These are phyloP conservation scores for Stegodyphus dumicola DNA, from an alignment of 1,140 invertebrate genomes.

Conservation along the genomic window DNA sequence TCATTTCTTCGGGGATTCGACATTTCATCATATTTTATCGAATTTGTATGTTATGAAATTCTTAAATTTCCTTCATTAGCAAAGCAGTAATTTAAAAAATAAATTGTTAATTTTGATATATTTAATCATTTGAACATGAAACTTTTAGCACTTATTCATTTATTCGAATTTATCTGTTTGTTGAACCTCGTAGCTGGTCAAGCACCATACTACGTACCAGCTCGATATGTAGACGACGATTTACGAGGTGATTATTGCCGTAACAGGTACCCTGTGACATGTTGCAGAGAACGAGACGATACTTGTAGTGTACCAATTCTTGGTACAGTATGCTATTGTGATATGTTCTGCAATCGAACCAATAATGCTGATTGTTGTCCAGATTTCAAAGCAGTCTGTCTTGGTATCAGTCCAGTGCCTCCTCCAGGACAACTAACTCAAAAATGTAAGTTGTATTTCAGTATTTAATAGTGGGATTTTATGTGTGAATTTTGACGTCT, in stretches of 20 bases:
- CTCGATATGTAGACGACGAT: constrained; percentile 26
- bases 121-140: neutral
- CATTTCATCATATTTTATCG: neutral
- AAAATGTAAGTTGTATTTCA: constrained; percentile 23
- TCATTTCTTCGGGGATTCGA: neutral
- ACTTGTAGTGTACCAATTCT: constrained; percentile 80
- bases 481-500: too few relatives aligned
- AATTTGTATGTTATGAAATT: neutral
- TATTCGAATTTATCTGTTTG: neutral
- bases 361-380: constrained; percentile 85
- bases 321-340: constrained; percentile 90
- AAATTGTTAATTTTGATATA: neutral
- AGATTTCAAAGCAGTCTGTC: constrained; percentile 81
- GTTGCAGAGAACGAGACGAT: constrained; percentile 79
- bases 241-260: constrained; percentile 69
- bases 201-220: neutral
- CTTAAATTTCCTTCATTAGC: neutral
- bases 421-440: constrained; percentile 20
- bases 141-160: neutral
- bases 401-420: neutral
- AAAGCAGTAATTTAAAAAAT: neutral
- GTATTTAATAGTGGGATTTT: too few relatives aligned
- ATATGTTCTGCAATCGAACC: constrained; percentile 85
- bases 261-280: constrained; percentile 67
- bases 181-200: neutral